Evolutionary conservation across 2,888 invertebrate genomes (phyloP), one percentile per base, ranked within the genome.

Genomic region (Taphrorychus bicolor): DNA sequence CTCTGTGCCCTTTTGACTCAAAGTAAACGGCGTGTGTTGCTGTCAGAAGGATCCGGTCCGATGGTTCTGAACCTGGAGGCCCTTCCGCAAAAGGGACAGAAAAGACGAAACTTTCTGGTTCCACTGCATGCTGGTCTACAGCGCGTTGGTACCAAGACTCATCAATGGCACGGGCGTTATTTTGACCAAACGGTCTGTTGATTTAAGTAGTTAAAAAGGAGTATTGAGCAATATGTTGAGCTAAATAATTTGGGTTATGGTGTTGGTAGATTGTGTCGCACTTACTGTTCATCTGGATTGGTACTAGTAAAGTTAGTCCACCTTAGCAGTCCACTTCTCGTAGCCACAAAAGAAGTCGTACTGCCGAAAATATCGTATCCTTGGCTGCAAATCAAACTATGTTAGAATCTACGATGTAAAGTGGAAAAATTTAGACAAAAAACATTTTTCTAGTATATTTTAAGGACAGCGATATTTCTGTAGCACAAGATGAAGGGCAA

Each of bases 1-100:
- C 94, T 74, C 91, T 86, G 76, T 94, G 92, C 0, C 92, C 92
- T 72, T 91, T 88, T 68, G 89, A 89, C 77, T 94, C 93, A 18
- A 94, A 89, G 78, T 94, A 95, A 53, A 95, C 91, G 0, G 96
- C 95, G 81, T 95, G 94, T 0, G 94, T 94, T n/a, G 94, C 95
- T 32, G 94, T 91, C 2, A 95, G 93, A 59, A 93, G 79, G 16
- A 54, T 54, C 9, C 56, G 17, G 11, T 48, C 48, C 3, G 42
- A 5, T 2, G 92, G 90, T 3, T 23, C 24, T 2, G 32, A 18
- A 23, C 81, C 83, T 70, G 82, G 79, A 59, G 83, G 80, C 0
- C 81, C 81, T 59, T 90, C 89, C 75, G 91, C 90, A 80, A 92
- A 93, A 0, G 93, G 92, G 23, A 94, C 92, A 52, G 95, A 94